Percentiles rank a stretch among this genome's conserved stretches.
Evolutionary conservation across 2,113 vertebrate genomes (phyloP).

Genomic region (Guaruba guarouba): DNA sequence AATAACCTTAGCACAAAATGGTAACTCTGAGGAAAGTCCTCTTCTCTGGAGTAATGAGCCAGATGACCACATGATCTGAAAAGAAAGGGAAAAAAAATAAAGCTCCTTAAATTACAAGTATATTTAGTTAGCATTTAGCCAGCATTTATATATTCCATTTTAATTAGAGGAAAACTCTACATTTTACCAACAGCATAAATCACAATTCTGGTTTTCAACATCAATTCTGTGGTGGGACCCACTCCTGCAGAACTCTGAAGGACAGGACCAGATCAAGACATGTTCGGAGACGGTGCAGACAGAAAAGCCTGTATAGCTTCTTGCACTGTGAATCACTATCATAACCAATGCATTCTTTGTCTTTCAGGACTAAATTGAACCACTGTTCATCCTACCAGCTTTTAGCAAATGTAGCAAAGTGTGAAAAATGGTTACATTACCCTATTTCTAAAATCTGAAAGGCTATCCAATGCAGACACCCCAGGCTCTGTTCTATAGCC

Average conservation of each 20-base stretch:
- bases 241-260: not conserved
- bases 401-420: not conserved
- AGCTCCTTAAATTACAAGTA: not conserved
- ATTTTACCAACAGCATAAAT: not conserved
- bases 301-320: not conserved
- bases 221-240: not conserved
- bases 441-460: not conserved
- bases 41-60: slow-evolving; percentile 68
- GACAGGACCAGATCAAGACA: not conserved
- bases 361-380: not conserved
- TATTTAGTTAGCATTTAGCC: not conserved
- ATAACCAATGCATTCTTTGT: not conserved
- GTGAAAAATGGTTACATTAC: not conserved
- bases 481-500: not conserved
- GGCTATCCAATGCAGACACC: not conserved
- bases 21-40: slow-evolving; percentile 75
- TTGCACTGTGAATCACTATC: not conserved
- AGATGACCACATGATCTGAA: slow-evolving; percentile 69
- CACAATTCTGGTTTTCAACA: not conserved
- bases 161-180: not conserved
- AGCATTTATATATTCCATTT: not conserved
- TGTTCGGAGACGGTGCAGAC: not conserved
- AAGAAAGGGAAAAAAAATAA: not conserved
- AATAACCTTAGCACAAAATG: slow-evolving; percentile 77
- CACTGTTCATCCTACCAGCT: not conserved